Base-by-base conservation (phyloP, 2,113 vertebrate genomes). In the Elachura formosa region DNA sequence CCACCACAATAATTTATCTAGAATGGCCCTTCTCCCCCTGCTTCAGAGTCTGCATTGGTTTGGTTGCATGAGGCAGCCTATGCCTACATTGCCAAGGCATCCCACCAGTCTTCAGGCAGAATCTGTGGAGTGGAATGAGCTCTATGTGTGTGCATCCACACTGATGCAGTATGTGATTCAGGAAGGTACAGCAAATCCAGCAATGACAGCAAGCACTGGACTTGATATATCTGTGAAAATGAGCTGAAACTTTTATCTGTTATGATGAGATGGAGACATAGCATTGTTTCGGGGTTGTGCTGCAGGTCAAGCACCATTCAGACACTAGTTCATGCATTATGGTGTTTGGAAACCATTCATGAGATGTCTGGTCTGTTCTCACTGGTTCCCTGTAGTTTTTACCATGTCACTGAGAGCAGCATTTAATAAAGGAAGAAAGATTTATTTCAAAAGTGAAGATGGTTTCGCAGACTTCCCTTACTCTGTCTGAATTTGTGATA, bases 81-180 rank as follows among this genome's bases (percentile, higher is more conserved):
- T 38, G 24, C 24, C 17, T 26, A 15, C 31, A 24, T 18, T 82
- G 34, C 5, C 10, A 26, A 40, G 24, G 3, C 11, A 56, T 23
- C 10, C 49, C 23, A 46, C 5, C 0, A 0, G 6, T 11, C 28
- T 64, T 66, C 59, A 74, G n/a, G 34, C 24, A 91, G 63, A 66
- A 58, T 11, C 6, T 12, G 10, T 28, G 25, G 6, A 29, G 10
- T 9, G 12, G 22, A 63, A 73, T 45, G 36, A 1, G 1, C 20
- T 62, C 56, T 59, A 28, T 29, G 23, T 6, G 12, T 4, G 22
- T 17, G 22, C 21, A 10, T 6, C 2, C 29, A 36, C 45, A 26
- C 11, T 29, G 61, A 19, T n/a, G n/a, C n/a, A 74, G 25, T n/a
- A 43, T 3, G 2, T 52, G 14, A 74, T 71, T n/a, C 58, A 31